Evolutionary conservation across 2,113 vertebrate species (phyloP).

Genomic region (Pomatostomus ruficeps): DNA sequence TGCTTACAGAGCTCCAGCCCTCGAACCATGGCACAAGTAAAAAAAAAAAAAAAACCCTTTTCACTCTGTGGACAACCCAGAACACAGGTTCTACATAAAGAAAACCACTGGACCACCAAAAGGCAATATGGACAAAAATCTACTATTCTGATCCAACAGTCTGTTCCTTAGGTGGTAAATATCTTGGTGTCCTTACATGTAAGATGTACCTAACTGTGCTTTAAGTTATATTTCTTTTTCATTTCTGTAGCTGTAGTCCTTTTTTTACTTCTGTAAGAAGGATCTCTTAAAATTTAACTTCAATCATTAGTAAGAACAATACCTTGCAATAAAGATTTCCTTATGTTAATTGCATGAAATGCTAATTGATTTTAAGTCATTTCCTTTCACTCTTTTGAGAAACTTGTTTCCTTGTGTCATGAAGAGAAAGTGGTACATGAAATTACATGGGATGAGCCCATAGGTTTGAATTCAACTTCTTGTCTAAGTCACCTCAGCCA

Average conservation of each 20-base stretch:
- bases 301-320: neutral
- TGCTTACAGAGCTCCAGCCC: neutral
- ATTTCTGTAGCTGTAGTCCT: neutral
- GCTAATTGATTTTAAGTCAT: neutral
- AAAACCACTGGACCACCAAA: neutral
- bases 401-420: neutral
- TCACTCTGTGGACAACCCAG: neutral
- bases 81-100: neutral
- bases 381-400: neutral
- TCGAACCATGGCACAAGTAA: rapidly evolving
- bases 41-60: neutral
- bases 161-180: neutral
- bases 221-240: neutral
- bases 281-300: neutral
- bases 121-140: neutral
- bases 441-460: neutral
- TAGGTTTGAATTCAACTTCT: neutral
- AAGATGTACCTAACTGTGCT: neutral
- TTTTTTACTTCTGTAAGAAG: neutral
- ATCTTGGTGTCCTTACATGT: neutral
- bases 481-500: neutral
- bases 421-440: neutral
- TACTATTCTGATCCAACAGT: neutral
- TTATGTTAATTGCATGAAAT: neutral
- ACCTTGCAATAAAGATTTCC: neutral